Conservation (phyloP, 2,888 invertebrate species). For the Falcaria lacertinaria region DNA sequence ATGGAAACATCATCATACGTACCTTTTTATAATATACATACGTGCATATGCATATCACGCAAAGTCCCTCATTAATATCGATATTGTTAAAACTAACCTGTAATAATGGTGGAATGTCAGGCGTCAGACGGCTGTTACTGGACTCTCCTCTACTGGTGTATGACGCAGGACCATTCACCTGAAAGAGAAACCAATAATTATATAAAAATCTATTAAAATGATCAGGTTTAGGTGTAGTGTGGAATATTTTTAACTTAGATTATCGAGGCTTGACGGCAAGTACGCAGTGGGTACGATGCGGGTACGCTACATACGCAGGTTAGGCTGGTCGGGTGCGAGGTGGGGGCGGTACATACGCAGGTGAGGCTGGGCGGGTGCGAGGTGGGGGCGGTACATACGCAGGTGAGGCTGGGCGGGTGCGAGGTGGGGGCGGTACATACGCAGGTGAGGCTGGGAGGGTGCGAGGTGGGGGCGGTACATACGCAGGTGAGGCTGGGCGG, state of each 20-base stretch:
- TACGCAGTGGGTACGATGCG: too few relatives aligned
- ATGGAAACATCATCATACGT: too few relatives aligned
- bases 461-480: too few relatives aligned
- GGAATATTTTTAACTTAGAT: too few relatives aligned
- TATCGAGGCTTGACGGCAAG: too few relatives aligned
- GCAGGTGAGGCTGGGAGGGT: constrained; percentile 72
- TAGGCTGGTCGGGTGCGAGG: constrained; percentile 73
- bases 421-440: constrained; percentile 46
- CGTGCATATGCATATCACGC: not conserved
- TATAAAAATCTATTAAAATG: not conserved
- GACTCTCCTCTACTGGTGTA: constrained; percentile 69
- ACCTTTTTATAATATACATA: too few relatives aligned
- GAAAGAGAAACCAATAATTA: constrained; percentile 8
- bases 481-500: constrained; percentile 61
- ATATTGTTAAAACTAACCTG: constrained; percentile 68
- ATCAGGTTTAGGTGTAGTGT: too few relatives aligned
- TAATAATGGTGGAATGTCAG: constrained; percentile 83
- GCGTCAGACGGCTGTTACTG: constrained; percentile 65
- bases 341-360: too few relatives aligned
- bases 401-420: constrained; percentile 69
- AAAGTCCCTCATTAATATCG: not conserved
- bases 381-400: too few relatives aligned
- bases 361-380: constrained; percentile 62
- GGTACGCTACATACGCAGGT: constrained; percentile 54
- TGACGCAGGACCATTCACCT: constrained; percentile 74